These are phyloP conservation scores for Oxytorus armatus DNA, from an alignment of 2,888 invertebrate genomes.

Conservation along the genomic window DNA sequence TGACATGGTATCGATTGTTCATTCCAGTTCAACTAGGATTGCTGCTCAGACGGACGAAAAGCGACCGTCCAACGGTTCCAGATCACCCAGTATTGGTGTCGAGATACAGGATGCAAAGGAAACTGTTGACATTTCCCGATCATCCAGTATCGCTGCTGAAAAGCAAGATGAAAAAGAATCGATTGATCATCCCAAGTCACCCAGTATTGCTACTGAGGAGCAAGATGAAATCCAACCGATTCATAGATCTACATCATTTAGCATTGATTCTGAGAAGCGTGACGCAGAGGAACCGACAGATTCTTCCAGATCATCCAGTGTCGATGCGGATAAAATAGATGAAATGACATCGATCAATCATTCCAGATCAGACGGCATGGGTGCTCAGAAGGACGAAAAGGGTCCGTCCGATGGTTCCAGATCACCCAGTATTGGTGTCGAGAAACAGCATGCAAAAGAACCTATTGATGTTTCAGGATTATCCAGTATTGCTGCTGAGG, in stretches of 20 bases:
- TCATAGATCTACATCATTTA: conserved; percentile 21
- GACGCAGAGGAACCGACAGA: background rate
- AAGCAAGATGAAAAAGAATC: conserved; percentile 20
- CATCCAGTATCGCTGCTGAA: conserved; percentile 27
- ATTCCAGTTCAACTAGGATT: conserved; percentile 43
- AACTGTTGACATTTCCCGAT: conserved; percentile 29
- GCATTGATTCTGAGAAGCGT: conserved; percentile 55
- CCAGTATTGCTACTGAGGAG: conserved; percentile 39
- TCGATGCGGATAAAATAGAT: conserved; percentile 21
- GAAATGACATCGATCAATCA: conserved; percentile 43
- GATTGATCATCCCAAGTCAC: conserved; percentile 29
- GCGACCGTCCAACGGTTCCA: conserved; percentile 11
- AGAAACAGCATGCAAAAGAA: conserved; percentile 21
- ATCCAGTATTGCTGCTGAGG: background rate
- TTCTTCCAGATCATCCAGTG: conserved; percentile 17
- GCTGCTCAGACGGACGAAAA: too few relatives aligned
- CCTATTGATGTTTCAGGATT: conserved; percentile 38
- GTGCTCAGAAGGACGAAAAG: conserved; percentile 38
- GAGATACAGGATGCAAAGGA: conserved; percentile 54
- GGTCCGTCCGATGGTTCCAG: conserved; percentile 49
- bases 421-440: conserved; percentile 53
- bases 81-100: conserved; percentile 15
- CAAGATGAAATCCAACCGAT: background rate
- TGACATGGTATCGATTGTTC: conserved; percentile 42
- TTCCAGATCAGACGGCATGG: too few relatives aligned